Evolutionary conservation across 2,888 invertebrate species (phyloP).

Genomic region (Ochropleura plecta): DNA sequence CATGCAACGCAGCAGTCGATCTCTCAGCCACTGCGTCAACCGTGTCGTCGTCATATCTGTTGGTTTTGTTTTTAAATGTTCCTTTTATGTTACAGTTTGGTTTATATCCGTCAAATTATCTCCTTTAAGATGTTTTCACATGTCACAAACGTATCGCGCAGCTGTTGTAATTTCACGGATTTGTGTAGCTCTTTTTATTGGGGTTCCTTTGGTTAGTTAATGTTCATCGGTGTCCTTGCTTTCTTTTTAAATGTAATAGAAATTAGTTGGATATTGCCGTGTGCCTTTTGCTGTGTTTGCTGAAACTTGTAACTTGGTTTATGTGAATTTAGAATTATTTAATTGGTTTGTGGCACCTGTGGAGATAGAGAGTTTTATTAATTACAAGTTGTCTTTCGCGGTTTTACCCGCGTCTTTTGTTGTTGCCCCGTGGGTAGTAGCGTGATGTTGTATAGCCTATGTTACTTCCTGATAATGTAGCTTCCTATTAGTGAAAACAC

Average conservation of each 20-base stretch:
- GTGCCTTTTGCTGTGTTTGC: not conserved
- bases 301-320: constrained; percentile 17
- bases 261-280: constrained; percentile 5
- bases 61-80: constrained; percentile 4
- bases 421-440: too few species aligned
- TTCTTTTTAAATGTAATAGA: constrained; percentile 2
- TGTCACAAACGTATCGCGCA: constrained; percentile 72
- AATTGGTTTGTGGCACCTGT: not conserved
- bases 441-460: too few species aligned
- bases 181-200: constrained; percentile 60
- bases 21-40: too few species aligned
- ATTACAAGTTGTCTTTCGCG: too few species aligned
- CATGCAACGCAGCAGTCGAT: too few species aligned
- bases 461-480: too few species aligned
- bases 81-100: constrained; percentile 42
- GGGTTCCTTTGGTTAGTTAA: constrained; percentile 56
- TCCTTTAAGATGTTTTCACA: constrained; percentile 62
- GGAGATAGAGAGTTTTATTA: too few species aligned
- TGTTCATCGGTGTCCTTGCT: constrained; percentile 2
- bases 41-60: not conserved
- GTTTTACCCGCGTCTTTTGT: too few species aligned
- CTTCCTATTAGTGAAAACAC: too few species aligned
- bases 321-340: constrained; percentile 3
- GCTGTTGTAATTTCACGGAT: constrained; percentile 79
- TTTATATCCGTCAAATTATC: constrained; percentile 69